Evolutionary conservation across 2,888 invertebrate genomes (phyloP).

Genomic region (Stictocephala bisonia): DNA sequence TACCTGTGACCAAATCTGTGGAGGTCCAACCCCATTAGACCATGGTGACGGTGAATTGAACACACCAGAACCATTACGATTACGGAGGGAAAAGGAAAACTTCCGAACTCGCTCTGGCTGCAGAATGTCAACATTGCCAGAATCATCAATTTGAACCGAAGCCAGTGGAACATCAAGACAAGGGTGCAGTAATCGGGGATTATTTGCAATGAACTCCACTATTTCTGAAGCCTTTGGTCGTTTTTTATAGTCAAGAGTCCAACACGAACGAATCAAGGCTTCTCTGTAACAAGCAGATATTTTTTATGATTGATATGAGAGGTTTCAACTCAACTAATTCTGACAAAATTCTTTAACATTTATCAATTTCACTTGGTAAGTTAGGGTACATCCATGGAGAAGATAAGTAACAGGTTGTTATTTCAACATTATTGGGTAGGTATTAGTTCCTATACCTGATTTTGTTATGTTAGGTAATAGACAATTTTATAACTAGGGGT

Average conservation of each 20-base stretch:
- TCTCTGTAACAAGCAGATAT: conserved; percentile 69
- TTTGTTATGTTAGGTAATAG: no score
- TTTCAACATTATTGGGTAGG: no score
- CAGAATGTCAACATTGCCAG: conserved; percentile 70
- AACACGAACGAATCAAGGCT: conserved; percentile 81
- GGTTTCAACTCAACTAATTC: no score
- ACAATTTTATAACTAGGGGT: no score
- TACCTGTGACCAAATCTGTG: conserved; percentile 15
- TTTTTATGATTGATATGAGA: no score
- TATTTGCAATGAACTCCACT: conserved; percentile 82
- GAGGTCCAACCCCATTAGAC: neutral
- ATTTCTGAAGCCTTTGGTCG: conserved; percentile 84
- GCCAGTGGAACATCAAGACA: conserved; percentile 81
- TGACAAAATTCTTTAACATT: neutral
- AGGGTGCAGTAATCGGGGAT: conserved; percentile 80
- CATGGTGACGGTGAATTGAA: neutral
- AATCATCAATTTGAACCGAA: conserved; percentile 79
- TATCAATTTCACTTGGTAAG: no score
- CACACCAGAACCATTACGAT: conserved; percentile 43
- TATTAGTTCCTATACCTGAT: no score
- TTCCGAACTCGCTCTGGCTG: conserved; percentile 62
- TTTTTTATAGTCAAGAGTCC: conserved; percentile 76
- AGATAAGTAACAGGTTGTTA: no score
- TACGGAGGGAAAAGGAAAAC: conserved; percentile 51
- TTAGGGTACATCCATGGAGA: no score